These are phyloP conservation scores for Nycteola revayana DNA, from an alignment of 2,888 invertebrate genomes.

Conservation along the genomic window DNA sequence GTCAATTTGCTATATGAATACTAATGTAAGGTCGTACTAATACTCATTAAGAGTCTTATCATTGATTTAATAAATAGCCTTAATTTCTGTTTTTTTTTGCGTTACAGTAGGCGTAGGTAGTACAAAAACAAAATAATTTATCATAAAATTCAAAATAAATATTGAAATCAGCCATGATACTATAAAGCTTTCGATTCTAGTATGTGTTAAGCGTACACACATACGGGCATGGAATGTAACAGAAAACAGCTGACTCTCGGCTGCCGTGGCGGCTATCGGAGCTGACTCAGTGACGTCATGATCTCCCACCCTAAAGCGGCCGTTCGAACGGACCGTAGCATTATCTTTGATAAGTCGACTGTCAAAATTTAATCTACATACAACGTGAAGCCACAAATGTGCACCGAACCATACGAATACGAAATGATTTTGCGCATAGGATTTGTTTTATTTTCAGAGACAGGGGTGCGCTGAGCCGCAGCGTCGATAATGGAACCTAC, in stretches of 20 bases:
- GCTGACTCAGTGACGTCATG: conserved; percentile 18
- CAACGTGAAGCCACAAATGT: conserved; percentile 41
- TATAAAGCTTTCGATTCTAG: too few relatives aligned
- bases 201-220: too few relatives aligned
- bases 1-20: too few relatives aligned
- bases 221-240: background rate
- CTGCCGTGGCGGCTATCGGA: conserved; percentile 5
- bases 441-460: conserved; percentile 56
- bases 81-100: too few relatives aligned
- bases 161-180: too few relatives aligned
- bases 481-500: conserved; percentile 49
- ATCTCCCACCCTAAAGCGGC: conserved; percentile 26
- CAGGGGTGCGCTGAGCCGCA: conserved; percentile 48
- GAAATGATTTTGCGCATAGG: conserved; percentile 54
- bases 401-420: conserved; percentile 46
- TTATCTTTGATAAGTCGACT: conserved; percentile 53
- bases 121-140: too few relatives aligned
- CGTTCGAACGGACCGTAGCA: conserved; percentile 31
- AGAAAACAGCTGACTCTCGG: conserved; percentile 15
- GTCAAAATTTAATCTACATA: conserved; percentile 53
- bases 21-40: too few relatives aligned
- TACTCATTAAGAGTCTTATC: too few relatives aligned
- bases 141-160: too few relatives aligned
- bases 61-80: too few relatives aligned
- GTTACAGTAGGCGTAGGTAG: too few relatives aligned